phyloP scores from a whole-genome alignment of 30 jellyfish, hydroid and myxozoan genomes.

The Aurelia aurita complex sp. Pacific region DNA sequence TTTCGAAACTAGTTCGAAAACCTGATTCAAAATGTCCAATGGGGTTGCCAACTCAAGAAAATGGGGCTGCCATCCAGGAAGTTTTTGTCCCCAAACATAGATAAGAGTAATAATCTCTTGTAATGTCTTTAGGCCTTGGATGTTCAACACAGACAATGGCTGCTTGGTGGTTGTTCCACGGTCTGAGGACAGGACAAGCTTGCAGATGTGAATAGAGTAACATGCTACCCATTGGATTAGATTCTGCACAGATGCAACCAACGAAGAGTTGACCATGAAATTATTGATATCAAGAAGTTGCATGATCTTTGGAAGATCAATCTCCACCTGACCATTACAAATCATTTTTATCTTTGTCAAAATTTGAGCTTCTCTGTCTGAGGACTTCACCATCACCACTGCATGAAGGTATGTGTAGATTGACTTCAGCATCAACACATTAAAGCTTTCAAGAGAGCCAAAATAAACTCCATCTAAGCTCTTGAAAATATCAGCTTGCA shows the following conservation, averaged over 20 bases:
- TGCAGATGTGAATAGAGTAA: conserved; percentile 62
- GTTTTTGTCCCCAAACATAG: conserved; percentile 62
- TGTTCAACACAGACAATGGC: conserved; percentile 10
- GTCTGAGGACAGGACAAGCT: conserved; percentile 39
- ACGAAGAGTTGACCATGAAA: neutral
- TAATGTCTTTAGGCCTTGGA: conserved; percentile 59
- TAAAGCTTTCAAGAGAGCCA: conserved; percentile 58
- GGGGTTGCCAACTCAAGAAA: conserved; percentile 57
- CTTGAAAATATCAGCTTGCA: conserved; percentile 51
- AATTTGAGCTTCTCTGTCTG: conserved; percentile 62
- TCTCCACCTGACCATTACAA: conserved; percentile 53
- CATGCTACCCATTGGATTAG: conserved; percentile 77
- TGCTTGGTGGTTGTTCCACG: conserved; percentile 43
- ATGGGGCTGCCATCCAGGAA: conserved; percentile 60
- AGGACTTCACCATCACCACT: conserved; percentile 1
- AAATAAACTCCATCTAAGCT: conserved; percentile 50
- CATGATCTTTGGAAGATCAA: conserved; percentile 52
- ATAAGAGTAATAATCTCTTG: conserved; percentile 57
- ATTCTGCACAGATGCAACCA: conserved; percentile 50
- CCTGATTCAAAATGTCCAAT: conserved; percentile 51
- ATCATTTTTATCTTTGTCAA: conserved; percentile 31
- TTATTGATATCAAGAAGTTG: conserved; percentile 73
- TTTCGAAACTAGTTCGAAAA: conserved; percentile 72
- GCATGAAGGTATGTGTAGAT: conserved; percentile 53
- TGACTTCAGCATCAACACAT: conserved; percentile 33